Base-by-base conservation (phyloP, 35 echinoderm and acorn worm species). In the Ophioderma brevispina region DNA sequence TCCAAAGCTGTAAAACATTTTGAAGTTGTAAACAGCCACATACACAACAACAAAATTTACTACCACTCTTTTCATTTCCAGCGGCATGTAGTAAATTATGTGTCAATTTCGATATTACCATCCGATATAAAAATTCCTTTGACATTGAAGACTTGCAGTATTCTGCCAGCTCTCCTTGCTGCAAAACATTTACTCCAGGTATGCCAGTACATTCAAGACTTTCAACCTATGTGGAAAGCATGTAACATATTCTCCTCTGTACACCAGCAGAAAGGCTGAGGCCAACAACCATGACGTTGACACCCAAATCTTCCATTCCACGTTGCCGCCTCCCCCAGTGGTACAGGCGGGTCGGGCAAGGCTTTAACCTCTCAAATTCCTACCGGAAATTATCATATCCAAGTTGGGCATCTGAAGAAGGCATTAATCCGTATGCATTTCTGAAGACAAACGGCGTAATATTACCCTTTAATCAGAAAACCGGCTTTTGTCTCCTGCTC, bases 341-440 rank as follows among this genome's bases (percentile, higher is more conserved):
- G 41, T 46, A 46, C 41, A 46, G 17, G 4, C 17, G 17, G 41
- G 41, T 17, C 4, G 41, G 59, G 28, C 15, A 1, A 70, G 3
- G 1, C 10, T 30, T 70, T 25, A 18, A 70, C 5, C 59, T 70
- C 59, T 70, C 59, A 30, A 70, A 70, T 70, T 70, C 1, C 59
- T 25, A 25, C 59, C 59, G 59, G 59, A 70, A 25, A 70, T 70
- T 25, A 70, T 70, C 28, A 70, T 25, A 70, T 6, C 59, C 59
- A 70, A 25, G 59, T 70, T 25, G 59, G 28, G 59, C 59, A 70
- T 70, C 59, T 70, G 59, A 70, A 6, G 15, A 70, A 70, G 28
- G 59, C 59, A 70, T 70, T 70, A 70, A 70, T 25, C 59, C 59
- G 17, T 70, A 70, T 70, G 59, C 59, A 70, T 70, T 70, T 70